Percentiles rank a stretch among this genome's conserved stretches.
phyloP scores from a whole-genome alignment of 2,797 vertebrate species.

The Buphagus erythrorhynchus region DNA sequence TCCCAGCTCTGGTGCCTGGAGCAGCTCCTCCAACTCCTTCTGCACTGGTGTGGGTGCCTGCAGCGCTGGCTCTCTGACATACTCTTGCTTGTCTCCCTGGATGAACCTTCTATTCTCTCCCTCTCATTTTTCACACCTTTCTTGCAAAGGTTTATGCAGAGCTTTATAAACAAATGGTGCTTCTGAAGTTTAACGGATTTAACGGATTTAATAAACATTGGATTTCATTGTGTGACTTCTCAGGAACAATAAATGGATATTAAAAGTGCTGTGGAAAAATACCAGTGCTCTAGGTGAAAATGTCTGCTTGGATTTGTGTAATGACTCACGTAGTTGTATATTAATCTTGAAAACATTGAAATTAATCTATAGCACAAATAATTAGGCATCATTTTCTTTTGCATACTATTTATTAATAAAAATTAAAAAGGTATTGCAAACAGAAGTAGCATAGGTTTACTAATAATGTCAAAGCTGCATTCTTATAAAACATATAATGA shows the following conservation, averaged over 20 bases:
- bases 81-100: neutral
- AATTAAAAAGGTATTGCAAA: neutral
- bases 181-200: neutral
- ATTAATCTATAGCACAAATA: neutral
- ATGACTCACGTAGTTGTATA: neutral
- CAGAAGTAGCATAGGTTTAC: neutral
- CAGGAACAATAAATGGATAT: neutral
- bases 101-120: neutral
- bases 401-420: neutral
- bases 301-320: neutral
- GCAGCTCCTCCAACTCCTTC: neutral
- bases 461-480: neutral
- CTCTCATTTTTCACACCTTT: neutral
- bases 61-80: neutral
- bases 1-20: fast-evolving
- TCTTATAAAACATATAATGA: neutral
- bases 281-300: neutral
- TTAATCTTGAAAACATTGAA: neutral
- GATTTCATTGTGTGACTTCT: neutral
- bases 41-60: no score
- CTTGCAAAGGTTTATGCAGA: neutral
- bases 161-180: neutral
- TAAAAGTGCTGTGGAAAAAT: neutral
- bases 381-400: neutral
- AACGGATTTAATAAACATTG: neutral